phyloP scores from a whole-genome alignment of 2,888 invertebrate genomes.

The Zygothrica quintamaculata region DNA sequence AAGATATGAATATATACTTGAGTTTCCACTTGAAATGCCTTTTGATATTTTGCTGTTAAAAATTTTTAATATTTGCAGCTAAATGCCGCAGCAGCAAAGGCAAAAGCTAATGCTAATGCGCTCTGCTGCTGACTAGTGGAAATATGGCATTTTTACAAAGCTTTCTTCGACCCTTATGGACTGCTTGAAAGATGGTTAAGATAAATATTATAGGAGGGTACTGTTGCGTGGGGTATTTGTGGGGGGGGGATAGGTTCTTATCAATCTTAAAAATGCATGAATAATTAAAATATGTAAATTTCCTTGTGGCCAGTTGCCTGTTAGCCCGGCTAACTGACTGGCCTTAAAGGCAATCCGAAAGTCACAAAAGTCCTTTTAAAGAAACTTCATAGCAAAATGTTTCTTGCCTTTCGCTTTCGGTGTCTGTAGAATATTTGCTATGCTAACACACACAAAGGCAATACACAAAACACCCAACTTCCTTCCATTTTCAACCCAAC shows the following conservation, averaged over 20 bases:
- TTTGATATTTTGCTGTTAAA: too few relatives aligned
- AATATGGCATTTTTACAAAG: slow-evolving; percentile 30
- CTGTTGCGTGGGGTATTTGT: too few relatives aligned
- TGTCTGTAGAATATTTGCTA: slow-evolving; percentile 59
- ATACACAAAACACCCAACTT: slow-evolving; percentile 17
- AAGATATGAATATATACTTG: too few relatives aligned
- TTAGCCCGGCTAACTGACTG: slow-evolving; percentile 27
- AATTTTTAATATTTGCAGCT: slow-evolving; percentile 54
- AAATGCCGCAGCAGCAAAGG: slow-evolving; percentile 39
- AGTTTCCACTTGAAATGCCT: too few relatives aligned
- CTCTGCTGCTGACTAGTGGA: slow-evolving; percentile 33
- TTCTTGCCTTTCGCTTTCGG: slow-evolving; percentile 53
- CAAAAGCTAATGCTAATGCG: slow-evolving; percentile 41
- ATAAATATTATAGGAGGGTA: slow-evolving; percentile 20
- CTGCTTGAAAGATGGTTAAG: neutral
- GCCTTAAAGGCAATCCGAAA: slow-evolving; percentile 53
- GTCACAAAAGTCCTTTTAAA: slow-evolving; percentile 56
- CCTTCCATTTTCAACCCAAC: neutral
- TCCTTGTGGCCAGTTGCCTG: slow-evolving; percentile 65
- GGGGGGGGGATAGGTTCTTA: too few relatives aligned
- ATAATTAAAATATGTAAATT: slow-evolving; percentile 77
- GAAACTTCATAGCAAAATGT: too few relatives aligned
- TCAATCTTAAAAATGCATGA: slow-evolving; percentile 80
- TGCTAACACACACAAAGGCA: slow-evolving; percentile 50
- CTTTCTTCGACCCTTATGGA: slow-evolving; percentile 8